These are phyloP conservation scores for Dicaeum eximium DNA, from an alignment of 2,113 vertebrate species.

Conservation along the genomic window DNA sequence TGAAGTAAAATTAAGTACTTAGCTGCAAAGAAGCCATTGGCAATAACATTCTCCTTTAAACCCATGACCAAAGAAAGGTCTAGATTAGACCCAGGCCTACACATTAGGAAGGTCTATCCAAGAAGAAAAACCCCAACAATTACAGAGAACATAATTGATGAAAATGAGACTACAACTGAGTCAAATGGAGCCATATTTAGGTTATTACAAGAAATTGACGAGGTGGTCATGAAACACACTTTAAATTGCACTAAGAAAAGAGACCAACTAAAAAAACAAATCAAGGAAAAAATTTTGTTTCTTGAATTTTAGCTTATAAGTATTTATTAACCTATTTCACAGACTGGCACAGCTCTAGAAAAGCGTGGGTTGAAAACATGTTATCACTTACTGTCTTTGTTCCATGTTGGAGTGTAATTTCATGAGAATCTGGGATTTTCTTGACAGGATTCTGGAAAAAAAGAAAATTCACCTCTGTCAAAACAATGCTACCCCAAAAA, in stretches of 20 bases:
- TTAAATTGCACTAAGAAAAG: neutral
- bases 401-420: constrained; percentile 91
- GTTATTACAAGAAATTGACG: neutral
- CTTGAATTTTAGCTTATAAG: neutral
- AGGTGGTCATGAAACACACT: neutral
- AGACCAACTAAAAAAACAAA: neutral
- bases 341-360: neutral
- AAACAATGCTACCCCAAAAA: neutral
- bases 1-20: neutral
- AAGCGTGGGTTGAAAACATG: neutral
- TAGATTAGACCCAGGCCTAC: neutral
- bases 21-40: accelerated
- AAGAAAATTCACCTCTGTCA: neutral
- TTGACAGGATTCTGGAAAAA: constrained; percentile 83
- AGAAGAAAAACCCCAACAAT: neutral
- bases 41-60: neutral
- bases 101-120: neutral
- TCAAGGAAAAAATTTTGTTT: neutral
- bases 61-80: neutral
- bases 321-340: neutral
- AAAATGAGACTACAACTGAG: neutral
- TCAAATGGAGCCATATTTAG: neutral
- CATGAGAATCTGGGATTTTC: constrained; percentile 94
- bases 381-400: constrained; percentile 85
- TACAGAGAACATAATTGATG: neutral